A percentile compares a stretch with the other conserved stretches of the same genome.
Evolutionary conservation across 2,797 vertebrate species (phyloP).

Genomic region (Gobionotothen gibberifrons): DNA sequence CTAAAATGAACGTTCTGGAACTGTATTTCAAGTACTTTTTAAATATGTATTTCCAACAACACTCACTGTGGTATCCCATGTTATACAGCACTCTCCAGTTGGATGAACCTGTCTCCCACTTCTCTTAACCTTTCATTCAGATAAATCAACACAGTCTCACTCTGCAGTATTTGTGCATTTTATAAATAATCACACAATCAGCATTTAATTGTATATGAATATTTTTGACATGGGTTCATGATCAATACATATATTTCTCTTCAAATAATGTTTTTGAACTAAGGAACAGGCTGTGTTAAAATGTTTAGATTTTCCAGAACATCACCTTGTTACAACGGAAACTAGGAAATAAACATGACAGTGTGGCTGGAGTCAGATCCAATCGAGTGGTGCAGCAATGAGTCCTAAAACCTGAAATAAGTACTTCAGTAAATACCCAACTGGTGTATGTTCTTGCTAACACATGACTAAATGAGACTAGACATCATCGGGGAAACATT

Average conservation of each 20-base stretch:
- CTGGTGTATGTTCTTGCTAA: too few relatives aligned
- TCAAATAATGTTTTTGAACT: not conserved
- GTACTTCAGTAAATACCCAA: too few relatives aligned
- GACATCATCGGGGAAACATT: too few relatives aligned
- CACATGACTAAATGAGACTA: too few relatives aligned
- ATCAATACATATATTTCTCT: not conserved
- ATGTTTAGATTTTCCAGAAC: not conserved
- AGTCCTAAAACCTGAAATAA: too few relatives aligned
- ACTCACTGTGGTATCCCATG: not conserved
- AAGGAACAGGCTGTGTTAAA: not conserved
- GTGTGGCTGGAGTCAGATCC: not conserved
- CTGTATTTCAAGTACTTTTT: too few relatives aligned
- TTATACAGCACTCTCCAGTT: not conserved
- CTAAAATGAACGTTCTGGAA: too few relatives aligned
- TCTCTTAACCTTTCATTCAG: too few relatives aligned
- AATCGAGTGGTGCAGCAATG: not conserved
- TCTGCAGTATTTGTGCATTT: not conserved
- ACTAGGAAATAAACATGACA: not conserved
- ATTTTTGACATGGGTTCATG: not conserved
- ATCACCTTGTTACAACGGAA: not conserved
- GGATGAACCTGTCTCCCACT: not conserved
- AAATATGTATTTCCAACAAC: too few relatives aligned
- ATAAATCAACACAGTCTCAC: not conserved
- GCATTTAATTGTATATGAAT: not conserved
- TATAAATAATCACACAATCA: not conserved